Conservation (phyloP, 2,797 vertebrate genomes). For the Gambelia wislizenii region DNA sequence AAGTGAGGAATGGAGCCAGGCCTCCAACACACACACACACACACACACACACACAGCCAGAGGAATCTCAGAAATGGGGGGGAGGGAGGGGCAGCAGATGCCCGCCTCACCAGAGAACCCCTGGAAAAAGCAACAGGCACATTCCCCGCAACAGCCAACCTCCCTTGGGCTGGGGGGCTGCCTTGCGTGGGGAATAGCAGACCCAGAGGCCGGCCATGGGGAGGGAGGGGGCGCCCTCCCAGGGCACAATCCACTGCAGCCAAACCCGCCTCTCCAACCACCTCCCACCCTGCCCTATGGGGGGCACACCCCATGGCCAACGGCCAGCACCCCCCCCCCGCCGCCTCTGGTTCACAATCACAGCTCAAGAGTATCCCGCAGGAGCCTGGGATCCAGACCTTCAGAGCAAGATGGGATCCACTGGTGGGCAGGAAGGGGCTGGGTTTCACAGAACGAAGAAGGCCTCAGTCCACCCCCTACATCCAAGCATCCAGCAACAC, state of each 20-base stretch:
- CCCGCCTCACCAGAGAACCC: neutral
- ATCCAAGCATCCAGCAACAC: neutral
- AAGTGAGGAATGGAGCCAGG: conserved; percentile 74
- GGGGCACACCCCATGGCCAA: too few relatives aligned
- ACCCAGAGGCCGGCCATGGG: too few relatives aligned
- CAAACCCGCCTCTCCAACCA: neutral
- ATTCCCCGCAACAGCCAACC: neutral
- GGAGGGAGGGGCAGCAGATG: neutral
- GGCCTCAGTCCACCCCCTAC: neutral
- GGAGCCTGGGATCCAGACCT: too few relatives aligned
- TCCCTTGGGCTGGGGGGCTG: neutral
- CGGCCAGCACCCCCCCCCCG: too few relatives aligned
- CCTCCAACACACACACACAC: conserved; percentile 55
- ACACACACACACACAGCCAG: fast-evolving
- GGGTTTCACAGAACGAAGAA: neutral
- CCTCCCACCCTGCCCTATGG: neutral
- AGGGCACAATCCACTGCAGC: neutral
- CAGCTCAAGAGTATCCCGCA: too few relatives aligned
- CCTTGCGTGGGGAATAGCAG: too few relatives aligned
- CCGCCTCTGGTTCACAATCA: too few relatives aligned
- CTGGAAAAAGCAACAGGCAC: neutral
- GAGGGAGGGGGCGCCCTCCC: neutral
- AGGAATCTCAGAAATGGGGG: neutral
- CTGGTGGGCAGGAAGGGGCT: neutral
- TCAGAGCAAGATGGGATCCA: too few relatives aligned